These are phyloP conservation scores for Baronia brevicornis DNA, from an alignment of 2,888 invertebrate genomes.

Conservation along the genomic window DNA sequence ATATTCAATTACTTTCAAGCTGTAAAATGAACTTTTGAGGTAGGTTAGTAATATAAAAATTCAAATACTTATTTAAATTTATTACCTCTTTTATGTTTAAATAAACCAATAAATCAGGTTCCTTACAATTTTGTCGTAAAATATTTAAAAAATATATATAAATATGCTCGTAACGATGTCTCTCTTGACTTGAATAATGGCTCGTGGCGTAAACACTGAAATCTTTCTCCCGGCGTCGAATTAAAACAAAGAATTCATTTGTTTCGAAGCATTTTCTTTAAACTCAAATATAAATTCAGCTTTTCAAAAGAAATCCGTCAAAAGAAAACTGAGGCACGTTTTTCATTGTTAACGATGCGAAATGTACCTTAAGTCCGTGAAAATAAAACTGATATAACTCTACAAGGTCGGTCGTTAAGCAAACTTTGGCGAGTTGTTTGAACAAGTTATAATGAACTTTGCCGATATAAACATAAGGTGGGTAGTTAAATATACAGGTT, in stretches of 20 bases:
- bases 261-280: conserved; percentile 25
- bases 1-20: too few species aligned
- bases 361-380: conserved; percentile 17
- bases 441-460: conserved; percentile 30
- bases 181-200: too few species aligned
- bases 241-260: conserved; percentile 20
- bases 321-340: conserved; percentile 35
- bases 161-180: too few species aligned
- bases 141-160: too few species aligned
- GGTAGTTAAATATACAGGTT: conserved; percentile 17
- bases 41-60: too few species aligned
- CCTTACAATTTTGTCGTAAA: too few species aligned
- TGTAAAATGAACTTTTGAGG: too few species aligned
- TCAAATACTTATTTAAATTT: too few species aligned
- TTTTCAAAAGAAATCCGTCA: conserved; percentile 39
- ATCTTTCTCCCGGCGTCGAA: conserved; percentile 5
- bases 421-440: conserved; percentile 16
- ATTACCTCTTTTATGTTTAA: too few species aligned
- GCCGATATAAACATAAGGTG: conserved; percentile 23
- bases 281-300: conserved; percentile 29
- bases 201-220: background rate
- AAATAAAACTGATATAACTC: conserved; percentile 21
- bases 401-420: conserved; percentile 37
- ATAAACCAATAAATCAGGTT: too few species aligned
- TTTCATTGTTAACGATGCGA: conserved; percentile 14